Conservation (phyloP, 2,113 vertebrate species). For the Pachycephala philippinensis region DNA sequence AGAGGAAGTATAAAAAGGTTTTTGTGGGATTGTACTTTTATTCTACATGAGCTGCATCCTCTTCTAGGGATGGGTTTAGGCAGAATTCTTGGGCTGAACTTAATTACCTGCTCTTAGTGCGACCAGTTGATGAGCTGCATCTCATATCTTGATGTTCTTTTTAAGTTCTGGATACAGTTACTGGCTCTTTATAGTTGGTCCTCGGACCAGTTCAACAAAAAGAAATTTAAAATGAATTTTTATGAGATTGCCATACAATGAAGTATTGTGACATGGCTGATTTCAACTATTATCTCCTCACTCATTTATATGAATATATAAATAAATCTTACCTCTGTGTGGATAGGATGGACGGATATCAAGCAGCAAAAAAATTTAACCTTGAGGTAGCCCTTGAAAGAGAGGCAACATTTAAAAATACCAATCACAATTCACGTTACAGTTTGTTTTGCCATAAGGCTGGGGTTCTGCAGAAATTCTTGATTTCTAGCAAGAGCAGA, state of each 20-base stretch:
- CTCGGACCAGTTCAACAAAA: neutral
- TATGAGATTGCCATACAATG: neutral
- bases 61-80: neutral
- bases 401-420: neutral
- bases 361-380: neutral
- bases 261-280: neutral
- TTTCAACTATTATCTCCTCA: neutral
- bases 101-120: neutral
- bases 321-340: neutral
- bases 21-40: neutral
- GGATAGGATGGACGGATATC: neutral
- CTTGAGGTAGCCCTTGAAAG: neutral
- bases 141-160: neutral
- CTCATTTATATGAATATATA: neutral
- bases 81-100: neutral
- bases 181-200: neutral
- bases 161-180: neutral
- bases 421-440: neutral
- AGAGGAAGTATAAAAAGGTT: neutral
- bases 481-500: neutral
- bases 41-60: neutral
- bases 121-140: neutral
- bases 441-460: neutral
- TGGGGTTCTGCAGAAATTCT: neutral
- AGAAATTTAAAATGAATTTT: neutral